These are phyloP conservation scores for Mesodorylaimus sp. DNA, from an alignment of 2,888 invertebrate species.

Conservation along the genomic window DNA sequence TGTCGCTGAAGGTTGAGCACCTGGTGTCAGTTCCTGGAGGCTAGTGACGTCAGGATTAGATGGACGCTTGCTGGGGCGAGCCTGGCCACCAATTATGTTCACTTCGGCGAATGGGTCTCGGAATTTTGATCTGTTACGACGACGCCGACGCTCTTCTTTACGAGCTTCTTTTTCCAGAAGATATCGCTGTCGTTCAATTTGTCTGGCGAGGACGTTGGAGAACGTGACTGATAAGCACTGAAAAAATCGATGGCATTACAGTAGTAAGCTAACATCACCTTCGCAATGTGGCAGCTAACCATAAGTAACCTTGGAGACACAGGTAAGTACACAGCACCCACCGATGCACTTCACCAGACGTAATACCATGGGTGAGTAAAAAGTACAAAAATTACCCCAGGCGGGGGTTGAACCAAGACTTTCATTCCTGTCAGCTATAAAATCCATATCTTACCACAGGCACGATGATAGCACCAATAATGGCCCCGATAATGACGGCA, in stretches of 20 bases:
- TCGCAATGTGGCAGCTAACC: not conserved
- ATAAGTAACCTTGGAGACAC: no score
- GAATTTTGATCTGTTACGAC: not conserved
- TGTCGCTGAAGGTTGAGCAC: no score
- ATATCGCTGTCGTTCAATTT: slow-evolving; percentile 28
- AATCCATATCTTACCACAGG: slow-evolving; percentile 22
- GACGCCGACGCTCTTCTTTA: slow-evolving; percentile 19
- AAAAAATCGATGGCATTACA: slow-evolving; percentile 10
- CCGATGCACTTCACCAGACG: no score
- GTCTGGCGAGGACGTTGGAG: slow-evolving; percentile 25
- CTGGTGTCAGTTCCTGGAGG: no score
- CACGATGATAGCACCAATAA: slow-evolving; percentile 24
- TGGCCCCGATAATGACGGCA: slow-evolving; percentile 26
- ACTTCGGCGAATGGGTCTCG: not conserved
- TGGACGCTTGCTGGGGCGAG: no score
- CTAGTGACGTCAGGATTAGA: no score
- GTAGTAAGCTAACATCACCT: not conserved
- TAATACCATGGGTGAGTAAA: no score
- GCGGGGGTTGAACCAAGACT: no score
- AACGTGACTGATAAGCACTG: slow-evolving; percentile 26
- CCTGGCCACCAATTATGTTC: no score
- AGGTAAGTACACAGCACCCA: no score
- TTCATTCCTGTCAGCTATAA: no score
- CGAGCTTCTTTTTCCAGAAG: slow-evolving; percentile 24
- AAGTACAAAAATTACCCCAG: no score